Conservation (phyloP, 2,888 invertebrate species). For the Netelia fuscicornis region DNA sequence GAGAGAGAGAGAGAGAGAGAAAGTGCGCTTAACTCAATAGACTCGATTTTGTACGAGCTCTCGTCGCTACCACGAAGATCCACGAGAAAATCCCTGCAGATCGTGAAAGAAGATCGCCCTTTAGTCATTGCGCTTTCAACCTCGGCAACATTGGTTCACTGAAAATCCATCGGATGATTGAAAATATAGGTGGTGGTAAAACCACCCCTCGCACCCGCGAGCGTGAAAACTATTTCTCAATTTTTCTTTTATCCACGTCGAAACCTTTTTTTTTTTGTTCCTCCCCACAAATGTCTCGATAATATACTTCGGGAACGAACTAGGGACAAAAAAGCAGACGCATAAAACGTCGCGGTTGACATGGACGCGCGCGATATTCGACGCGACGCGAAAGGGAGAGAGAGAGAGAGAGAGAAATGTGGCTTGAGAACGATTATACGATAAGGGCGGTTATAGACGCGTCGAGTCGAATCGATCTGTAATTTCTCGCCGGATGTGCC, state of each 20-base stretch:
- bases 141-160: not conserved
- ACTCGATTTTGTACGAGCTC: constrained; percentile 41
- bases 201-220: no score
- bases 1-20: not conserved
- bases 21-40: constrained; percentile 53
- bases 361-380: no score
- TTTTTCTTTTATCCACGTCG: no score
- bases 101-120: constrained; percentile 37
- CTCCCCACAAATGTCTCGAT: no score
- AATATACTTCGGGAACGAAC: no score
- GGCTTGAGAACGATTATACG: not conserved
- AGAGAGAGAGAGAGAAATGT: constrained; percentile 25
- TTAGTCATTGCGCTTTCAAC: not conserved
- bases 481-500: constrained; percentile 33
- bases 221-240: no score
- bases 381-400: not conserved
- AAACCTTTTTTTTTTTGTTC: no score
- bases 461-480: constrained; percentile 21
- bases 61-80: constrained; percentile 17
- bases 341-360: no score
- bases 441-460: not conserved
- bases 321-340: no score
- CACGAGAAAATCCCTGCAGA: constrained; percentile 26
- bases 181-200: no score
- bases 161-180: no score